Percentiles rank a stretch among this genome's conserved stretches.
phyloP scores from a whole-genome alignment of 2,797 vertebrate genomes.

The Lagorchestes hirsutus region DNA sequence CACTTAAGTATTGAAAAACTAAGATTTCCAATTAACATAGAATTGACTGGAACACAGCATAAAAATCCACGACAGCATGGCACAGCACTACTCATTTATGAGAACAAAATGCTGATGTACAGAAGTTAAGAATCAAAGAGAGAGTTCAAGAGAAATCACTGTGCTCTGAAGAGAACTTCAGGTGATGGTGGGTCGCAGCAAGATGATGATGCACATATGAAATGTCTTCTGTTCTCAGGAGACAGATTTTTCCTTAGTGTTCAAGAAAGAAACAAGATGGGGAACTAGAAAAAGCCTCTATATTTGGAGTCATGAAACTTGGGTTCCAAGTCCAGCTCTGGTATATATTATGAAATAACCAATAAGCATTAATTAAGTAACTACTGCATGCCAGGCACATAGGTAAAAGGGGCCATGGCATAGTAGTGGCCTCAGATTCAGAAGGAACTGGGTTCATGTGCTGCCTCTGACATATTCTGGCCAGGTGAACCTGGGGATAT shows the following conservation, averaged over 20 bases:
- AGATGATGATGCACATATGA: background rate
- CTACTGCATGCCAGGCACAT: background rate
- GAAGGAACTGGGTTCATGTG: background rate
- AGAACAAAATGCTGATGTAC: background rate
- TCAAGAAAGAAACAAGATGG: background rate
- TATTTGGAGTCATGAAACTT: background rate
- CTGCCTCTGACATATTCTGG: background rate
- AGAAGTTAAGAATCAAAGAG: background rate
- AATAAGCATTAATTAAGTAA: background rate
- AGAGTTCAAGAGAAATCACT: background rate
- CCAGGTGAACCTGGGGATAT: background rate
- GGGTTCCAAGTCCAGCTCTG: background rate
- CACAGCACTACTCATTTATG: constrained; percentile 7
- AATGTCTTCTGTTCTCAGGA: background rate
- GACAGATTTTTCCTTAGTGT: background rate
- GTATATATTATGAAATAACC: background rate
- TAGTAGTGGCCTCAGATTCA: background rate
- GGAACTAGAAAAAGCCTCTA: background rate
- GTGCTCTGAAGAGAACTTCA: background rate
- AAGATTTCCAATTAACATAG: background rate
- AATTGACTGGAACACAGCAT: background rate
- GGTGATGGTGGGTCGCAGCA: background rate
- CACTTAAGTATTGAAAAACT: background rate
- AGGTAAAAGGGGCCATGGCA: background rate
- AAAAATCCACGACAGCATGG: background rate